A percentile compares a stretch with the other conserved stretches of the same genome.
Evolutionary conservation across 1,140 invertebrate species (phyloP).

Genomic region (Neodiprion lecontei): DNA sequence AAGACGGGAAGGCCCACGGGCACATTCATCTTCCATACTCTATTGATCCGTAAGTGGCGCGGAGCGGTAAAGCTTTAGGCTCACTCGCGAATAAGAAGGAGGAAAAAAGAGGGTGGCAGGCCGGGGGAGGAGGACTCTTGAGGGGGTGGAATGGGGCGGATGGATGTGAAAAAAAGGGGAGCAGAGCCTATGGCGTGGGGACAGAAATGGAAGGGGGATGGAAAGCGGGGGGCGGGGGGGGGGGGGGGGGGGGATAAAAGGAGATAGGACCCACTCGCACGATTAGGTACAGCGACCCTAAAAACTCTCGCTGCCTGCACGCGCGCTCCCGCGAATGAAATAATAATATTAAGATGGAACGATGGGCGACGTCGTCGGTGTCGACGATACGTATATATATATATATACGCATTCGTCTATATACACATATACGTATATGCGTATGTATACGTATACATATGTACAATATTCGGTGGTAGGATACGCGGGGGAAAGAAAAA

Average conservation of each 20-base stretch:
- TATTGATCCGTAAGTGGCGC: conserved; percentile 6
- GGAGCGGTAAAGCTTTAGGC: conserved; percentile 4
- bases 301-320: not conserved
- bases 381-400: no score
- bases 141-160: not conserved
- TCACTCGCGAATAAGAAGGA: conserved; percentile 1
- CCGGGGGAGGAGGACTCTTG: not conserved
- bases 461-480: no score
- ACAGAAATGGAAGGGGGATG: not conserved
- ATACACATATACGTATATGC: no score
- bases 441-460: no score
- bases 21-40: conserved; percentile 7
- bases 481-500: not conserved
- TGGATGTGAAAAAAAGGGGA: not conserved
- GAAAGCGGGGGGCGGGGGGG: not conserved
- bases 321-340: conserved; percentile 6
- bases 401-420: no score
- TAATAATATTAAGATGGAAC: conserved; percentile 8
- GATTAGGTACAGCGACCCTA: conserved; percentile 2
- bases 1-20: not conserved
- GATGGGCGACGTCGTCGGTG: not conserved
- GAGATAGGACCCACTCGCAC: conserved; percentile 6
- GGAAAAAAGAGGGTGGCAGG: not conserved
- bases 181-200: not conserved
- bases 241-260: not conserved